Conservation (phyloP, 2,888 invertebrate genomes). For the Dyspetes luteomarginatus region DNA sequence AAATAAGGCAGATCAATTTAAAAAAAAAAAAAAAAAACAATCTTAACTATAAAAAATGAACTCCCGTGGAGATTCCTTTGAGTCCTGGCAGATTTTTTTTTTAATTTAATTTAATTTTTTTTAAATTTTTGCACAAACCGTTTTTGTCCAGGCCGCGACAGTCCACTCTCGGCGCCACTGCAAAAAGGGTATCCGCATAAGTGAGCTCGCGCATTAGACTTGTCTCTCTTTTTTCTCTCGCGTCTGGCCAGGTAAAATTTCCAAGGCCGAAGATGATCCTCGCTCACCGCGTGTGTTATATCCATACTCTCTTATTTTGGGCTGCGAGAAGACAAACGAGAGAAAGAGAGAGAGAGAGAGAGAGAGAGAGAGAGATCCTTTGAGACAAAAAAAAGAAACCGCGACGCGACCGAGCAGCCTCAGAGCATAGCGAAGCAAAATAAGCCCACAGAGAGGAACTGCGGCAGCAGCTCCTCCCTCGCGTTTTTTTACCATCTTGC, state of each 20-base stretch:
- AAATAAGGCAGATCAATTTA: no score
- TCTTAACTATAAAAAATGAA: no score
- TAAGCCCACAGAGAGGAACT: constrained; percentile 1
- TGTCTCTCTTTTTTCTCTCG: constrained; percentile 36
- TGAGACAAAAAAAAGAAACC: not conserved
- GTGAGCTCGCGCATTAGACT: constrained; percentile 55
- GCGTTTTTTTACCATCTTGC: constrained; percentile 38
- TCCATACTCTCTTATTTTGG: constrained; percentile 17
- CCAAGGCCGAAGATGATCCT: constrained; percentile 62
- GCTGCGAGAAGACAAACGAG: no score
- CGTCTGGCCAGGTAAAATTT: constrained; percentile 67
- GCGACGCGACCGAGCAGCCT: not conserved
- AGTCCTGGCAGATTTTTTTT: no score
- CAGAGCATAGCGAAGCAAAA: not conserved
- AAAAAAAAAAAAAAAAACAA: no score
- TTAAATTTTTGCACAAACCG: not conserved
- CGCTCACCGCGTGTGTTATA: constrained; percentile 7
- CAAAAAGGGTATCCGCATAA: constrained; percentile 50
- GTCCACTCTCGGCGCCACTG: constrained; percentile 50
- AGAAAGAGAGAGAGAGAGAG: not conserved
- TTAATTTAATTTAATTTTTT: no score
- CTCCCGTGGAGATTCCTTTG: no score
- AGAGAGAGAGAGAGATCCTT: not conserved
- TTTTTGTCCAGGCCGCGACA: not conserved
- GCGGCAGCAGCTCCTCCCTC: constrained; percentile 1